Conservation (phyloP, 30 jellyfish, hydroid and myxozoan species). For the Mastigias papua region DNA sequence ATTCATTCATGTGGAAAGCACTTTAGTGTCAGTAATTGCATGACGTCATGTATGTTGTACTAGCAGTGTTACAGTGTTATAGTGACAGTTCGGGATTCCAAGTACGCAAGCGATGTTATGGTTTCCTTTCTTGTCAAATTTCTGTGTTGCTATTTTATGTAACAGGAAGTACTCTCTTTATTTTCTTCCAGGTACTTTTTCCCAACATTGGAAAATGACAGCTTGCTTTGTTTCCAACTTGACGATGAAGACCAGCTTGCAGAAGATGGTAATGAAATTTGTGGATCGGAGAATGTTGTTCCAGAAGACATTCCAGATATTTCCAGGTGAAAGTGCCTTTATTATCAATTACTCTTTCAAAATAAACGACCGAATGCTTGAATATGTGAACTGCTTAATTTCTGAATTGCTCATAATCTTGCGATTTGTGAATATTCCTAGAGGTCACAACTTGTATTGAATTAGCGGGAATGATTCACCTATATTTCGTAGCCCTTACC, state of each 20-base stretch:
- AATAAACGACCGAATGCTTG: too few relatives aligned
- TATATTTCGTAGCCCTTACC: too few relatives aligned
- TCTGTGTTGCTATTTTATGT: neutral
- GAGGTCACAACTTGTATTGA: too few relatives aligned
- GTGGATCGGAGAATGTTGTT: constrained; percentile 39
- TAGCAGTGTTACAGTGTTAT: too few relatives aligned
- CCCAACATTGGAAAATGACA: constrained; percentile 79
- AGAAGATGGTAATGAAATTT: constrained; percentile 49
- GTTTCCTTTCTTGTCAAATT: neutral
- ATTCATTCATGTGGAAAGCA: too few relatives aligned
- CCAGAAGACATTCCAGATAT: constrained; percentile 69
- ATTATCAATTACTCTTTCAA: too few relatives aligned
- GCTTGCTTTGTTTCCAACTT: constrained; percentile 80
- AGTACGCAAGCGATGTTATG: too few relatives aligned
- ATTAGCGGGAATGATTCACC: too few relatives aligned
- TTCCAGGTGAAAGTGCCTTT: neutral
- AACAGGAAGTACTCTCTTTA: neutral
- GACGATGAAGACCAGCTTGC: constrained; percentile 53
- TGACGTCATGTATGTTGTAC: too few relatives aligned
- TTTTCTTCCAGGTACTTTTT: constrained; percentile 64
- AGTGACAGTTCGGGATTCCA: too few relatives aligned
- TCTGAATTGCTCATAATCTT: neutral
- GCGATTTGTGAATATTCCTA: too few relatives aligned
- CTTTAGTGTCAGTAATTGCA: too few relatives aligned
- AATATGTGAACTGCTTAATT: neutral